A percentile compares a stretch with the other conserved stretches of the same genome.
Conservation (phyloP, 2,113 vertebrate species). For the Pavo muticus region DNA sequence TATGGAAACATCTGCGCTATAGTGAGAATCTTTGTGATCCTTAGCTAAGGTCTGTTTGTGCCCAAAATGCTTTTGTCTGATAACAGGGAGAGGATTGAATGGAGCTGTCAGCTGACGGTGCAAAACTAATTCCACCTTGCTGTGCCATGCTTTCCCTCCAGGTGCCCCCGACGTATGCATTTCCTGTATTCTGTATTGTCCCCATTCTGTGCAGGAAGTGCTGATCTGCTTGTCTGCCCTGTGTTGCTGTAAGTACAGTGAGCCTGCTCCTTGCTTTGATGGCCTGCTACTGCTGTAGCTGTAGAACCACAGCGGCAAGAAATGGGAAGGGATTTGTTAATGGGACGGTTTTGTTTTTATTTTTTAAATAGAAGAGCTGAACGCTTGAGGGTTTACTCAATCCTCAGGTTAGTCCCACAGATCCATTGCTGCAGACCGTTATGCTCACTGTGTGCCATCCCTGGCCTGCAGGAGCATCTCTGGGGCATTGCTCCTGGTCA, state of each 20-base stretch:
- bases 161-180: not conserved
- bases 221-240: not conserved
- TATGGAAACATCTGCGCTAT: not conserved
- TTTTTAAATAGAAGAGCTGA: too few relatives aligned
- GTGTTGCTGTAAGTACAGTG: not conserved
- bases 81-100: not conserved
- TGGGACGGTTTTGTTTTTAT: not conserved
- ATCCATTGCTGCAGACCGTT: fast-evolving
- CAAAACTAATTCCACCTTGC: not conserved
- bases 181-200: not conserved
- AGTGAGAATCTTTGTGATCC: not conserved
- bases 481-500: not conserved
- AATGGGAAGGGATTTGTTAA: not conserved
- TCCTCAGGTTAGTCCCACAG: not conserved
- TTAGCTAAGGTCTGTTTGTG: not conserved
- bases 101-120: not conserved
- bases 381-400: not conserved
- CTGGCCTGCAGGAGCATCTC: not conserved
- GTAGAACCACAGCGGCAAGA: not conserved
- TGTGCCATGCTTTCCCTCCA: not conserved
- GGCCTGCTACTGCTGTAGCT: not conserved
- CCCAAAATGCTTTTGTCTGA: not conserved
- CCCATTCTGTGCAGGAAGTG: not conserved
- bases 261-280: not conserved
- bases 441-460: fast-evolving